Percentiles rank a stretch among this genome's conserved stretches.
Conservation (phyloP, 2,797 vertebrate genomes). For the Takifugu rubripes region DNA sequence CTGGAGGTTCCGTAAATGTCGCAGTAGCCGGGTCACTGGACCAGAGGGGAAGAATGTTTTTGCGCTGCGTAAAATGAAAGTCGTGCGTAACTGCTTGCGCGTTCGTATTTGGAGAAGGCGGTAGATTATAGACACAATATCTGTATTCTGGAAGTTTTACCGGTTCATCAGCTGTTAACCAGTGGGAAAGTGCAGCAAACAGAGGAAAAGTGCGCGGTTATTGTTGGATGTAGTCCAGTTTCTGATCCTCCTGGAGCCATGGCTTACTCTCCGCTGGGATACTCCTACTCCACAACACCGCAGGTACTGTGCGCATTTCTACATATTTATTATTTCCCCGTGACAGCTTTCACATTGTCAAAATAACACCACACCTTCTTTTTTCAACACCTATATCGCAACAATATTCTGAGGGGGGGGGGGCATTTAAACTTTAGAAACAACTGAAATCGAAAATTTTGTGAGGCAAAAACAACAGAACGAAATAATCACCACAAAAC, state of each 20-base stretch:
- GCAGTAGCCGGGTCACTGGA: slow-evolving; percentile 3
- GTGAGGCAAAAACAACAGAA: background rate
- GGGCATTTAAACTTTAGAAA: background rate
- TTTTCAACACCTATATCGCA: background rate
- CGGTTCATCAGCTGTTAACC: slow-evolving; percentile 9
- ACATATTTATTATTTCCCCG: background rate
- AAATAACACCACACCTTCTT: background rate
- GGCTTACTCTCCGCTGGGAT: slow-evolving; percentile 97
- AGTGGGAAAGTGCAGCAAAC: slow-evolving; percentile 7
- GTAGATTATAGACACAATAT: slow-evolving; percentile 1
- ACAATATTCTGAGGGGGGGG: background rate
- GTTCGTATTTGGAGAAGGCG: slow-evolving; percentile 17
- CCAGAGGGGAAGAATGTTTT: background rate
- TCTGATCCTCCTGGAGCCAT: slow-evolving; percentile 68
- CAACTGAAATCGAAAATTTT: background rate
- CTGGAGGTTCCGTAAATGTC: slow-evolving; percentile 18
- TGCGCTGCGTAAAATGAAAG: slow-evolving; percentile 41
- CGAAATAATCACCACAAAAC: too few species aligned
- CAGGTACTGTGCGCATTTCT: slow-evolving; percentile 79
- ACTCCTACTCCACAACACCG: slow-evolving; percentile 88
- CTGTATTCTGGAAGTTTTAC: slow-evolving; percentile 15
- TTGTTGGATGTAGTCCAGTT: slow-evolving; percentile 42
- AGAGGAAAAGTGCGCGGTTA: slow-evolving; percentile 42
- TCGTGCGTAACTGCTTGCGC: slow-evolving; percentile 43
- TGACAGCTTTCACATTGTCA: background rate